Base-by-base conservation (phyloP, 2,888 invertebrate species). In the Trichogramma dendrolimi region DNA sequence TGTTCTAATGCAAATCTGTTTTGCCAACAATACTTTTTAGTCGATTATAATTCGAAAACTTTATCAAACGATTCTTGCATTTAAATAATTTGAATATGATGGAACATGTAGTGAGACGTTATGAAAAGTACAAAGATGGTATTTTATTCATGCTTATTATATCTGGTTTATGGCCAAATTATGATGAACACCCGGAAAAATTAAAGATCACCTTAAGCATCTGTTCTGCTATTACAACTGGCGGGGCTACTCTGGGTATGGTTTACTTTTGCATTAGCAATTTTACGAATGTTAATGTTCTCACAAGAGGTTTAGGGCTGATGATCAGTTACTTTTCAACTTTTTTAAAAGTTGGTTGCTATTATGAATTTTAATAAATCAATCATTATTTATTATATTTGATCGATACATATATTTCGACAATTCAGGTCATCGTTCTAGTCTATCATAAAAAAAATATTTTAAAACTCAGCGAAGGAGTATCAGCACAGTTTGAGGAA, bases 221-320 rank as follows among this genome's bases (percentile, higher is more conserved):
- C 27, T 27, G 27, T 27, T 27, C 27, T 27, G 27, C 27, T 27
- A 3, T 27, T 27, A 27, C 27, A 27, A 27, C 27, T 27, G 27
- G 27, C 27, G 27, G 27, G 27, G 27, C 27, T 27, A 62, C 61
- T 8, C 60, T 49, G 11, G 62, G 65, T 1, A 61, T 68, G 46
- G n/a, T 65, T 4, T 57, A 52, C 7, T 70, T 68, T 54, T 70
- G 69, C 57, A 41, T 66, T 1, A 59, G 56, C 6, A 43, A 67
- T 40, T 55, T 42, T 7, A 52, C 52, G 11, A 68, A 68, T 55
- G 67, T 70, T 6, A 65, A 58, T 55, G n/a, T 66, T 4, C 60
- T 69, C 1, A 65, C 68, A 4, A 66, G 61, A 42, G 67, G 68
- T 49, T 50, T 70, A 27, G 68, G 68, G 10, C 52, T 67, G 4